Base-by-base conservation (phyloP, 1,140 invertebrate species). In the Piezodorus guildinii region DNA sequence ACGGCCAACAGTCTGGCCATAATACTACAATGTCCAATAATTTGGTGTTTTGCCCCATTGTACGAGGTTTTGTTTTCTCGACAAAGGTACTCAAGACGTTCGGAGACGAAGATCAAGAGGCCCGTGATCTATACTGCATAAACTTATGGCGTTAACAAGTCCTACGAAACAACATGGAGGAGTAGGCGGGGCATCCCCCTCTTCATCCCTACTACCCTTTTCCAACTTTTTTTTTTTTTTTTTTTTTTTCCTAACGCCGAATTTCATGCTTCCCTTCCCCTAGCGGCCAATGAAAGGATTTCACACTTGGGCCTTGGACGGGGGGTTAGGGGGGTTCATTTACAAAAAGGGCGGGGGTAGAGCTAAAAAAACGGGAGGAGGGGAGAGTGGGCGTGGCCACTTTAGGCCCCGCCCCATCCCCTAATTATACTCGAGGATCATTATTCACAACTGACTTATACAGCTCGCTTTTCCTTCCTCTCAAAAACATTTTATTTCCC, bases 371-470 rank as follows among this genome's bases (percentile, higher is more conserved):
- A 19, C 1, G 8, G 5, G 15, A n/a, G 16, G 34, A 23, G 34
- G 58, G 58, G 58, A 23, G n/a, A 1, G 30, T 12, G 23, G 58
- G 58, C 27, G 58, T 30, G 58, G 27, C 30, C 23, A 5, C 58
- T 5, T 2, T 39, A 16, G 25, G 30, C 58, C 16, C 58, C 30
- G 58, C 58, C 39, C 58, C 30, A 17, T 39, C 27, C 21, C 17
- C 27, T 60, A 60, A 39, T 44, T 44, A 39, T 44, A 60, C 58
- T 44, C n/a, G 58, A 60, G 30, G 30, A 44, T 60, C 58, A 60
- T 60, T 60, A 60, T 44, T 60, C 58, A 60, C 58, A 60, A 60
- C 58, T 60, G 58, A 60, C 58, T 60, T 60, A 60, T 60, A 60
- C 58, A 60, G 58, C 58, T 39, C 30, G 58, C 58, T 44, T 60